Conservation (phyloP, 2,113 vertebrate species). For the Sorex araneus region DNA sequence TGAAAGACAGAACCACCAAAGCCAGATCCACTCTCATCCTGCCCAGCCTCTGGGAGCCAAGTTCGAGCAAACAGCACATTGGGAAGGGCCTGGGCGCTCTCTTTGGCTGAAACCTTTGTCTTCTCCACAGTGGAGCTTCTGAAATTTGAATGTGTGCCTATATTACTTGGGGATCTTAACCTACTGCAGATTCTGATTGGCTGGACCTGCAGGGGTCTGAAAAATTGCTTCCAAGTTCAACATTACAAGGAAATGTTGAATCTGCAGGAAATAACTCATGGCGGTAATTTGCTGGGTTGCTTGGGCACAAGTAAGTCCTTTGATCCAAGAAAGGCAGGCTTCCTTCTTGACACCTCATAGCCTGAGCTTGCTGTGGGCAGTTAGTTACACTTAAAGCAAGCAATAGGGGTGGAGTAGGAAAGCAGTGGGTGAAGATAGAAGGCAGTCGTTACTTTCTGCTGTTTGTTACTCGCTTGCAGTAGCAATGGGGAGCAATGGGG, state of each 20-base stretch:
- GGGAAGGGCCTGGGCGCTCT: background rate
- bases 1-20: background rate
- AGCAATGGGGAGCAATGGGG: background rate
- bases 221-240: background rate
- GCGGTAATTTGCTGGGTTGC: background rate
- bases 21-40: too few species aligned
- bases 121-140: background rate
- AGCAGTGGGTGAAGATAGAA: background rate
- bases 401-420: background rate
- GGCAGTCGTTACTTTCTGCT: background rate
- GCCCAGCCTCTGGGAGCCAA: background rate
- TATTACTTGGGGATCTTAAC: background rate
- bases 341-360: fast-evolving
- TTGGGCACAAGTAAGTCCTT: background rate
- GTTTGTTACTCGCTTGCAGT: background rate
- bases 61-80: fast-evolving
- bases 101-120: background rate
- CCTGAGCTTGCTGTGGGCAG: background rate
- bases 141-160: fast-evolving
- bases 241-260: too few species aligned
- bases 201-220: background rate
- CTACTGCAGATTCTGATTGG: background rate
- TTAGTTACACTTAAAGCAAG: background rate
- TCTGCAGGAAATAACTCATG: background rate
- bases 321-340: background rate